Percentiles rank a stretch among this genome's conserved stretches.
Evolutionary conservation across 2,113 vertebrate genomes (phyloP).

Genomic region (Cochlearius cochlearius): DNA sequence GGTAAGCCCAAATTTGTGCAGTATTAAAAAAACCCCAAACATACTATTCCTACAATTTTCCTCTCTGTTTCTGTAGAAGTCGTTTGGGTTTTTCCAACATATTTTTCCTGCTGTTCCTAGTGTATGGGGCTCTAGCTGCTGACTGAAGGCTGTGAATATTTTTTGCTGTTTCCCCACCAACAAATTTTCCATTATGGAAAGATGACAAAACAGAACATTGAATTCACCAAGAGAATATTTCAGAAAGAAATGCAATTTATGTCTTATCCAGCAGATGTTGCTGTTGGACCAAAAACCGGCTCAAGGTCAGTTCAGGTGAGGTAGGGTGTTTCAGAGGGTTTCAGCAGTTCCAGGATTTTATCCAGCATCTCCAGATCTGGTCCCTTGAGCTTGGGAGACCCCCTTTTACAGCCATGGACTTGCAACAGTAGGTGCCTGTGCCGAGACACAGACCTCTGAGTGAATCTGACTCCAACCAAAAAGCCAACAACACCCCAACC

Average conservation of each 20-base stretch:
- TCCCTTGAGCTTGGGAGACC: neutral
- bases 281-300: neutral
- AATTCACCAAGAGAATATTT: neutral
- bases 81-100: neutral
- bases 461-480: neutral
- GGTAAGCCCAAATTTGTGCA: neutral
- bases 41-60: neutral
- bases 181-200: neutral
- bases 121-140: neutral
- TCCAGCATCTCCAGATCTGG: neutral
- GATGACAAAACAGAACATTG: neutral
- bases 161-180: neutral
- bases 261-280: constrained; percentile 49
- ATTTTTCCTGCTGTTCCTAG: neutral
- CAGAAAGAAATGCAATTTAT: neutral
- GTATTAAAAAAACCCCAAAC: neutral
- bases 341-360: neutral
- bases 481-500: neutral
- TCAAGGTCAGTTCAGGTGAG: neutral
- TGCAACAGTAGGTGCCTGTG: neutral
- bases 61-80: neutral
- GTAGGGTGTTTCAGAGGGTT: neutral
- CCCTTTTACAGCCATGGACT: neutral
- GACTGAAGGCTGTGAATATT: neutral
- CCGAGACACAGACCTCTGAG: neutral